Evolutionary conservation across 2,888 invertebrate genomes (phyloP).

Genomic region (Saturnia japonica): DNA sequence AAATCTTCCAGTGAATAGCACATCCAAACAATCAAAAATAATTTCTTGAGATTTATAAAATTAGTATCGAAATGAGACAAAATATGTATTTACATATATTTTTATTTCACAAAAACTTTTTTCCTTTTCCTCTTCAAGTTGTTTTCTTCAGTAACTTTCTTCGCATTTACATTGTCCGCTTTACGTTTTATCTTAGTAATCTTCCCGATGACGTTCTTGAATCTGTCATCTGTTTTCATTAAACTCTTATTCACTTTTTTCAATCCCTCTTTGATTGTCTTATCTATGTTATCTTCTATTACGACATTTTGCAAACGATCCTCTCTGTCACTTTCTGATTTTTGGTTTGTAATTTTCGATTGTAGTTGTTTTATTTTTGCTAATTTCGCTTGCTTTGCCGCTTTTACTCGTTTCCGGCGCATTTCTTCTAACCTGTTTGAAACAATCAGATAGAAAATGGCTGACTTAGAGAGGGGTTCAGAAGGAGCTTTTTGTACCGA

Average conservation of each 20-base stretch:
- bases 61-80: background rate
- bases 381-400: constrained; percentile 69
- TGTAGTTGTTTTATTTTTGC: constrained; percentile 66
- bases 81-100: constrained; percentile 7
- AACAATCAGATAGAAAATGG: too few species aligned
- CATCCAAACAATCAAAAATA: too few species aligned
- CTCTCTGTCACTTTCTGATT: constrained; percentile 32
- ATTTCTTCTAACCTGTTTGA: constrained; percentile 68
- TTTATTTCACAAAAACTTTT: constrained; percentile 28
- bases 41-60: too few species aligned
- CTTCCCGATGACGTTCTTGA: constrained; percentile 74
- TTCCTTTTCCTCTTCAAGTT: constrained; percentile 47
- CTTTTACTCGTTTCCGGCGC: constrained; percentile 68
- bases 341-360: constrained; percentile 50
- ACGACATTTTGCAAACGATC: constrained; percentile 42
- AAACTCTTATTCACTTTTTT: constrained; percentile 69
- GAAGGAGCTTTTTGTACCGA: too few species aligned
- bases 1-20: too few species aligned
- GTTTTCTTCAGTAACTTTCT: constrained; percentile 31
- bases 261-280: constrained; percentile 58
- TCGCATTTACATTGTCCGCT: constrained; percentile 52
- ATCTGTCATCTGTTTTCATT: constrained; percentile 75
- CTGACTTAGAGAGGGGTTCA: too few species aligned
- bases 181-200: constrained; percentile 71
- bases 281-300: constrained; percentile 54